phyloP scores from a whole-genome alignment of 2,888 invertebrate genomes.

The Nebria brevicollis region DNA sequence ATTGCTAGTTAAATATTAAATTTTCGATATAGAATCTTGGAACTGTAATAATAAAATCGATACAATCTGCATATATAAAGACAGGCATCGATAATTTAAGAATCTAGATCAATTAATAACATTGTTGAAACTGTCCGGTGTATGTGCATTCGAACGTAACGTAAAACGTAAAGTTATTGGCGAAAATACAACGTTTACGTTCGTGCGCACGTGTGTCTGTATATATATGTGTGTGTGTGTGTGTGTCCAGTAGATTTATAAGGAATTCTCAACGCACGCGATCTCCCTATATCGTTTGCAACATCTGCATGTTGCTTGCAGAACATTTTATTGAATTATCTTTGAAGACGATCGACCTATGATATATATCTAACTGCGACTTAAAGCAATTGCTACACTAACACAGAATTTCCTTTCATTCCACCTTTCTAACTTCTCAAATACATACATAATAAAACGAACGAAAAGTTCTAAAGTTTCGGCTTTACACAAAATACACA shows the following conservation, averaged over 20 bases:
- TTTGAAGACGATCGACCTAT: slow-evolving; percentile 11
- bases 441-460: not conserved
- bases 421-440: not conserved
- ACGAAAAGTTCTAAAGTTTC: no score
- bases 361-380: slow-evolving; percentile 19
- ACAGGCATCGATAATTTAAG: not conserved
- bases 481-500: no score
- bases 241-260: slow-evolving; percentile 35
- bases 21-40: no score
- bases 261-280: slow-evolving; percentile 23
- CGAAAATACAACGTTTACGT: slow-evolving; percentile 6
- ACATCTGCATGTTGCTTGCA: slow-evolving; percentile 29
- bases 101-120: slow-evolving; percentile 1
- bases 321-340: slow-evolving; percentile 38
- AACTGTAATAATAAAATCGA: no score
- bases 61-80: not conserved
- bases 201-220: not conserved
- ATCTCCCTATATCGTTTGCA: slow-evolving; percentile 20
- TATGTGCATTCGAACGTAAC: not conserved
- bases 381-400: no score
- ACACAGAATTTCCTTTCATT: not conserved
- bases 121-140: not conserved
- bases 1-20: no score
- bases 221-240: not conserved
- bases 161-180: slow-evolving; percentile 1